Evolutionary conservation across 1,140 invertebrate genomes (phyloP), one percentile per base, ranked within the genome.

Genomic region (Geopemphigus sp.): DNA sequence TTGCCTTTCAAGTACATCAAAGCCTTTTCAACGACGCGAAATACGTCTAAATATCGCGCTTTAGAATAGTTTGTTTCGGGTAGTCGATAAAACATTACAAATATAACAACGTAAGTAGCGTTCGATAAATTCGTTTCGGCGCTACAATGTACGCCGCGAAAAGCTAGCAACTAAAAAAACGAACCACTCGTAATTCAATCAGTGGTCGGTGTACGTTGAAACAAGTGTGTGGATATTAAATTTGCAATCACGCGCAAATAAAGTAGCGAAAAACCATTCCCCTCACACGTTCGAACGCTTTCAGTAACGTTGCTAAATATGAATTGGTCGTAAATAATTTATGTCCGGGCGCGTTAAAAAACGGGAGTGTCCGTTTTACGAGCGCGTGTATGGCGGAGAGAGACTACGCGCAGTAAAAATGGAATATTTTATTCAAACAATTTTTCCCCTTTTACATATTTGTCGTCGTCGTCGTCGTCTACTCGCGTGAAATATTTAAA

Each of bases 271-370:
- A 47, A 68, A 47, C 19, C 11, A 45, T 66, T 45, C 39, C 63
- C 19, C 32, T 39, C 45, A 14, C 29, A 19, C 22, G 32, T n/a
- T 68, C 22, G 19, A 47, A n/a, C n/a, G n/a, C n/a, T n/a, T n/a
- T n/a, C n/a, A n/a, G n/a, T 24, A 68, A 47, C 32, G 32, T 64
- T 45, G 15, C 64, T 68, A 47, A 47, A 68, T 68, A 68, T 22
- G 39, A 68, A 68, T 68, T 68, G n/a, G 15, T 15, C 45, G 17
- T 68, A 68, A 68, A 68, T 68, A 50, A 68, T 68, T 22, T 2
- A 68, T 24, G 14, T 26, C 14, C 15, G 24, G 5, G 66, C 10
- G 1, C 39, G n/a, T 8, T 5, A 47, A 68, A 22, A 26, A 15
- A 1, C 5, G 19, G 32, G n/a, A 50, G 15, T 17, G 22, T 47